Evolutionary conservation across 1,140 invertebrate genomes (phyloP), one percentile per base, ranked within the genome.

Genomic region (Anastatus disparis): DNA sequence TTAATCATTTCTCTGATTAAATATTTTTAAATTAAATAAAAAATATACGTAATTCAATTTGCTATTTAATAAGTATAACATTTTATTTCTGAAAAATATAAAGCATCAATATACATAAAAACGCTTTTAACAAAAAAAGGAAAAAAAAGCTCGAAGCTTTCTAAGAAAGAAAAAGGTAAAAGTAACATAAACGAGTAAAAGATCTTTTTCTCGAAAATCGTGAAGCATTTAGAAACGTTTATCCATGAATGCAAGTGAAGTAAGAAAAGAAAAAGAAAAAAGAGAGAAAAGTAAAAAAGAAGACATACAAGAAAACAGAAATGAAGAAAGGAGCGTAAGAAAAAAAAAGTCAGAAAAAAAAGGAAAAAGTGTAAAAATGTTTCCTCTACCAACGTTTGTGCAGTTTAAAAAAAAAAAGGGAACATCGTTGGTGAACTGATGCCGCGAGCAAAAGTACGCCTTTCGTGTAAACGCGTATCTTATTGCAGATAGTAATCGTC

Each of bases 401-500:
- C 42, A 4, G 1, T 53, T 53, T 53, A 53, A 53, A 53, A 53
- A 27, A n/a, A n/a, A n/a, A n/a, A n/a, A n/a, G n/a, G n/a, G 26
- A 53, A 53, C 29, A 35, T 20, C 2, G 12, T n/a, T n/a, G n/a
- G n/a, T n/a, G n/a, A n/a, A n/a, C 17, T 29, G 22, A 35, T 20
- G 53, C 53, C 29, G 2, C 17, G 53, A 20, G 53, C n/a, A n/a
- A n/a, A n/a, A n/a, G n/a, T n/a, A n/a, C 50, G 27, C 24, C 50
- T 53, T 12, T 3, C 42, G 42, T 15, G 48, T 13, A 4, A 17
- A 15, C 24, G 50, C 27, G 22, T 20, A 38, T 38, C 53, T 56
- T 35, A 20, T 56, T 35, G 27, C 29, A n/a, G 31, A 56, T 56
- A 35, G 53, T 31, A 56, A 35, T 56, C 53, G 53, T 38, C 53